Percentiles rank a stretch among this genome's conserved stretches.
Evolutionary conservation across 1,140 invertebrate genomes (phyloP).

Genomic region (Magallana ariakensis): DNA sequence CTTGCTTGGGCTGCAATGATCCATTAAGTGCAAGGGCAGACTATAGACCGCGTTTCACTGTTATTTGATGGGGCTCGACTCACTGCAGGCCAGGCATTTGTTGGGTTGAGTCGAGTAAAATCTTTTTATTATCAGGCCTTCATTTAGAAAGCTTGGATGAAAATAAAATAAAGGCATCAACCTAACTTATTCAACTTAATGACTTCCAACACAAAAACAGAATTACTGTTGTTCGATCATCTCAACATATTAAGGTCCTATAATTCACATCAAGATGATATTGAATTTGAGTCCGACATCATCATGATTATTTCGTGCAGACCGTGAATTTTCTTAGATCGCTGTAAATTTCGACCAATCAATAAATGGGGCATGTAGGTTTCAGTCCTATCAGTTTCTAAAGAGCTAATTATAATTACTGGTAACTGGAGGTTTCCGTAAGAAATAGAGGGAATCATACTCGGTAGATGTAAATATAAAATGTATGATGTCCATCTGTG

Average conservation of each 20-base stretch:
- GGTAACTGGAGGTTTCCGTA: no score
- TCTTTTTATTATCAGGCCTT: conserved; percentile 3
- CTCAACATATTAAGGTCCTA: conserved; percentile 2
- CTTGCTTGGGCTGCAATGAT: conserved; percentile 24
- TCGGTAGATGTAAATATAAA: no score
- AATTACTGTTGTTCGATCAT: background rate
- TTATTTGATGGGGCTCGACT: conserved; percentile 7
- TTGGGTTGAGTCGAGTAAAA: conserved; percentile 12
- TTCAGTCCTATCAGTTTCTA: no score
- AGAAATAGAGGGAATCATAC: no score
- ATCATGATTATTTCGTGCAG: no score
- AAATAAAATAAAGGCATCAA: conserved; percentile 6
- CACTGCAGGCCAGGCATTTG: conserved; percentile 31
- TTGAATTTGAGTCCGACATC: no score
- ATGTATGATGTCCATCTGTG: no score
- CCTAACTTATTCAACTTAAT: background rate
- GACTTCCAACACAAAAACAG: background rate
- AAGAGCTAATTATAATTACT: no score
- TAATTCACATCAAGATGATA: conserved; percentile 19
- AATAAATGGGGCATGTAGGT: no score
- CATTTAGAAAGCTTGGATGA: conserved; percentile 16
- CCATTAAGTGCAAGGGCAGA: conserved; percentile 16
- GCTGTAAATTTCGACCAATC: no score
- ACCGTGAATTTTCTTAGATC: no score
- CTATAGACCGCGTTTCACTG: conserved; percentile 20